A percentile compares a stretch with the other conserved stretches of the same genome.
These are phyloP conservation scores for Platysternon megacephalum DNA, from an alignment of 2,113 vertebrate species.

Conservation along the genomic window DNA sequence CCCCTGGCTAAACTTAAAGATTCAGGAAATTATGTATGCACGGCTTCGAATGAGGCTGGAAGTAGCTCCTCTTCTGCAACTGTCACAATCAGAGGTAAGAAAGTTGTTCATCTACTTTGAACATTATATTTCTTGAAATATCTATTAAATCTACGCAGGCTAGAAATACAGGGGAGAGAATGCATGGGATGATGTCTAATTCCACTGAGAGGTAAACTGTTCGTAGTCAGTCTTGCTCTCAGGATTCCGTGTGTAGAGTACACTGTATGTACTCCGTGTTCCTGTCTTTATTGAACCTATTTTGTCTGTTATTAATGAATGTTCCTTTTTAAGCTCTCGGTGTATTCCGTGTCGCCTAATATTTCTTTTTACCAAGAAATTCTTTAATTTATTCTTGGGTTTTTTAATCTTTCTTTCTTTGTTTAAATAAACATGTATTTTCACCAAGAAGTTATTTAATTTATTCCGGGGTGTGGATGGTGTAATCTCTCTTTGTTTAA, in stretches of 20 bases:
- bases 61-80: conserved; percentile 87
- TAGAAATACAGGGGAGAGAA: background rate
- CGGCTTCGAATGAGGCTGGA: conserved; percentile 94
- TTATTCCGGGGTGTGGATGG: background rate
- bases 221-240: background rate
- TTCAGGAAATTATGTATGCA: conserved; percentile 93
- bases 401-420: background rate
- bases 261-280: background rate
- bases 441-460: background rate
- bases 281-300: background rate
- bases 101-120: background rate
- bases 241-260: background rate
- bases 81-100: conserved; percentile 92
- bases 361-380: background rate
- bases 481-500: background rate
- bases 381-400: background rate
- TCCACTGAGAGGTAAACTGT: background rate
- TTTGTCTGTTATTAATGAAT: background rate
- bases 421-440: background rate
- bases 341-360: background rate
- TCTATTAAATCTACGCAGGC: background rate
- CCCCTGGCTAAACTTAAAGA: conserved; percentile 94
- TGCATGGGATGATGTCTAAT: background rate
- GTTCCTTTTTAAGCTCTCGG: background rate
- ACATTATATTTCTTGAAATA: background rate